Evolutionary conservation across 2,888 invertebrate genomes (phyloP), one percentile per base, ranked within the genome.

Genomic region (Oasisia sp.): DNA sequence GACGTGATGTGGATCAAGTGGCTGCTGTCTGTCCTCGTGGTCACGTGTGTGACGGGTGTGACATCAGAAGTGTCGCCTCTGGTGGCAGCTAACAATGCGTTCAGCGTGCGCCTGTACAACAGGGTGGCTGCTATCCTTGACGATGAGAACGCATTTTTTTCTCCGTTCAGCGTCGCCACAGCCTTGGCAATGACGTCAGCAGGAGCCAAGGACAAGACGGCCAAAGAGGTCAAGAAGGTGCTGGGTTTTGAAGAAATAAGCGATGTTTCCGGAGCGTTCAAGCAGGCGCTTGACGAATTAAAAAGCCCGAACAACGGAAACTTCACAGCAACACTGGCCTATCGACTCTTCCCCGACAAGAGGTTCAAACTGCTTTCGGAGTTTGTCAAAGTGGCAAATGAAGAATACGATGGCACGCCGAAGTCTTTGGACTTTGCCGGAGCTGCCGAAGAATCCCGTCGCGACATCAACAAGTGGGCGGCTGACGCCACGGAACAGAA

Each of bases 401-500:
- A 74, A 7, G 27, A 74, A 27, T 74, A 74, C 74, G 27, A 27
- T 27, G 27, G 27, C 5, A 19, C 7, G 74, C 27, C n/a, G n/a
- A 74, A 27, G 74, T n/a, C n/a, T 74, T 27, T 74, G 19, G 74
- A 74, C 74, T 96, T 95, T 94, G 93, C 74, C 3, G 92, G 92
- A 12, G 93, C 95, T 58, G 50, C 95, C 0, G 95, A 95, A 0
- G 97, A 97, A 0, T 95, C 96, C 27, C 92, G 95, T 90, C 8
- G 74, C n/a, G 93, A 93, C 38, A 98, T 99, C 91, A 99, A 99
- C 95, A 94, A 96, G 74, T 99, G 99, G 98, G 98, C 98, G 90
- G 97, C 97, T 95, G 96, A 97, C 8, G 97, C 98, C 95, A 99
- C 99, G 0, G 97, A 98, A 92, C 96, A 98, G 12, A 98, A 98